Conservation (phyloP, 2,888 invertebrate species). For the Dinocampus coccinellae region DNA sequence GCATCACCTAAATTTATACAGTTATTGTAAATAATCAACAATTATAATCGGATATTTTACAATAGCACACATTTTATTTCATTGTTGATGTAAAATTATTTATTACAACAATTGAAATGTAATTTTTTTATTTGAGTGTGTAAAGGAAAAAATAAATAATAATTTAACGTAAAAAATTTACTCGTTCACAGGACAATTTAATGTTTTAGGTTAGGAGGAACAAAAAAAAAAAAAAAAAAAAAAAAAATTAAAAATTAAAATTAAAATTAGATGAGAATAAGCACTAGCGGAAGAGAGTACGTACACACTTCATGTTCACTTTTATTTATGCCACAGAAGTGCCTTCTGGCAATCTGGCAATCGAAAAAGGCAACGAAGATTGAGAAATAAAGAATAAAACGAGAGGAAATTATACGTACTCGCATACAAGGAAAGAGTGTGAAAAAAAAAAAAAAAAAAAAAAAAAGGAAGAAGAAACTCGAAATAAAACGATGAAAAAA, state of each 20-base stretch:
- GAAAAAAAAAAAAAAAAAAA: background rate
- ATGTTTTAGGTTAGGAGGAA: background rate
- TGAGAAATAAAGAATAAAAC: background rate
- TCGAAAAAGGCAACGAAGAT: no score
- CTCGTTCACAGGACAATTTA: no score
- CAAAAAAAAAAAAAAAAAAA: constrained; percentile 14
- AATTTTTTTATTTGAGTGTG: constrained; percentile 1
- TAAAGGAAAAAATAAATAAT: background rate
- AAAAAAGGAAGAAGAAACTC: background rate
- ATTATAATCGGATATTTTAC: background rate
- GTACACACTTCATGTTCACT: background rate
- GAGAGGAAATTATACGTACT: no score
- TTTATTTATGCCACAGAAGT: background rate
- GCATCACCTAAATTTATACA: background rate
- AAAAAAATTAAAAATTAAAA: no score
- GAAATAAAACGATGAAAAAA: no score
- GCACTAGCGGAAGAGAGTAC: constrained; percentile 9
- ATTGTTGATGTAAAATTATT: no score
- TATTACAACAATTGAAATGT: no score
- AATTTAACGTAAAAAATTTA: no score
- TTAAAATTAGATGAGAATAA: background rate
- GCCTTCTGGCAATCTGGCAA: background rate
- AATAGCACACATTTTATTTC: background rate
- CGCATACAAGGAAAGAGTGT: background rate
- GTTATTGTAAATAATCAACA: background rate